These are phyloP conservation scores for Pseudopleuronectes americanus DNA, from an alignment of 2,797 vertebrate species.

Conservation along the genomic window DNA sequence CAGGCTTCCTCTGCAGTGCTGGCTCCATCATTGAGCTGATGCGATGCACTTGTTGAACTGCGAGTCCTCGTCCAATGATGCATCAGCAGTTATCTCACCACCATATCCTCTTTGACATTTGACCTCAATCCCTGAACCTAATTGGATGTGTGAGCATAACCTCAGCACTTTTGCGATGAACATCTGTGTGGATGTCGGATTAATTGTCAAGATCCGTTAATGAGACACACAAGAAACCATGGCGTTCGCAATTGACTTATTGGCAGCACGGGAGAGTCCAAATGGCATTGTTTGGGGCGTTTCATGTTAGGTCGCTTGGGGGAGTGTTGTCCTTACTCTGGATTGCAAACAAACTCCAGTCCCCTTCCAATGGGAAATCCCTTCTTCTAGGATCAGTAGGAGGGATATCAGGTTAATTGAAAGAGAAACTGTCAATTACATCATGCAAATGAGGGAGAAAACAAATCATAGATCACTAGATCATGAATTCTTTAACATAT, in stretches of 20 bases:
- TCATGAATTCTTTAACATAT: not conserved
- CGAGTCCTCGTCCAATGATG: conserved; percentile 15
- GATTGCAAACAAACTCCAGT: conserved; percentile 19
- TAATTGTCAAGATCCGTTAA: conserved; percentile 11
- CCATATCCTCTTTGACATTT: conserved; percentile 31
- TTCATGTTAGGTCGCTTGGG: conserved; percentile 26
- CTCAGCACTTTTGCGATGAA: conserved; percentile 41
- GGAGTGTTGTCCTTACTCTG: conserved; percentile 4
- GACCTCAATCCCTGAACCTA: conserved; percentile 57
- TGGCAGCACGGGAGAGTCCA: not conserved
- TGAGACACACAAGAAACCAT: not conserved
- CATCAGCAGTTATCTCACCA: conserved; percentile 44
- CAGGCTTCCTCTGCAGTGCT: not conserved
- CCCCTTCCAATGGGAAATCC: conserved; percentile 35
- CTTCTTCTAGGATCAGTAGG: conserved; percentile 41
- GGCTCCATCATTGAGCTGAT: conserved; percentile 5
- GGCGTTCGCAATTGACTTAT: conserved; percentile 4
- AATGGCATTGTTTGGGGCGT: conserved; percentile 6
- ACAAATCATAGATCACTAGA: conserved; percentile 11
- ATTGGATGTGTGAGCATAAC: conserved; percentile 39
- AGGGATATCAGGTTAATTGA: conserved; percentile 41
- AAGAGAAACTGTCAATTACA: conserved; percentile 4
- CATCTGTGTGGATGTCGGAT: conserved; percentile 19
- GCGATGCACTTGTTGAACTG: conserved; percentile 38
- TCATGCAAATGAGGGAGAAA: conserved; percentile 12